These are phyloP conservation scores for Diachrysia chrysitis DNA, from an alignment of 2,888 invertebrate species.

Conservation along the genomic window DNA sequence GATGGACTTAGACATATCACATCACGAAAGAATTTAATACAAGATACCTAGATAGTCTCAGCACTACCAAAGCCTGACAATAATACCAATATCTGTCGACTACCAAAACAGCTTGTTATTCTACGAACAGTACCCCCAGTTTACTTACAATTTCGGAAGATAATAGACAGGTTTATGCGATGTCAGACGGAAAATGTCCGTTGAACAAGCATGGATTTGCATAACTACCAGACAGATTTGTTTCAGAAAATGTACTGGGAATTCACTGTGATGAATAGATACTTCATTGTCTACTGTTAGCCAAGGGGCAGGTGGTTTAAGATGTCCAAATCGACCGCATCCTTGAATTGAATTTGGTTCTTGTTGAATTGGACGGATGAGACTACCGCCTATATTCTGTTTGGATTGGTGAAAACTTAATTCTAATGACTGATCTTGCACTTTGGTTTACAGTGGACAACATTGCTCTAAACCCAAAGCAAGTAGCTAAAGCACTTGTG, in stretches of 20 bases:
- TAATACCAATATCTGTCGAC: neutral
- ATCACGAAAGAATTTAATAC: too few species aligned
- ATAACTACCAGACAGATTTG: conserved; percentile 45
- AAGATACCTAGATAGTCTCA: too few species aligned
- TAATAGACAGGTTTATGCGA: conserved; percentile 27
- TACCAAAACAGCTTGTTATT: neutral
- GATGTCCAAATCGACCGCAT: neutral
- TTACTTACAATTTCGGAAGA: conserved; percentile 35
- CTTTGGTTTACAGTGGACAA: too few species aligned
- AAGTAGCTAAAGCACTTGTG: too few species aligned
- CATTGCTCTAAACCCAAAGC: too few species aligned
- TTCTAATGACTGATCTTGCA: too few species aligned
- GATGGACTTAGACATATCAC: too few species aligned
- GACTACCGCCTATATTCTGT: too few species aligned
- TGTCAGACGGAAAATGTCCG: conserved; percentile 17
- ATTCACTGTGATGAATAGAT: conserved; percentile 31
- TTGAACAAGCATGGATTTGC: conserved; percentile 44
- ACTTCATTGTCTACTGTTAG: conserved; percentile 20
- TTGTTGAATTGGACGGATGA: neutral
- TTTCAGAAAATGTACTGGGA: conserved; percentile 34
- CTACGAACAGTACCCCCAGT: neutral
- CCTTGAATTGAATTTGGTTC: neutral
- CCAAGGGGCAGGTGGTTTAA: neutral
- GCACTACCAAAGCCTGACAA: neutral
- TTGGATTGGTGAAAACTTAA: too few species aligned